Evolutionary conservation across 64 coral and sea anemone genomes (phyloP).

Genomic region (Montipora foliosa): DNA sequence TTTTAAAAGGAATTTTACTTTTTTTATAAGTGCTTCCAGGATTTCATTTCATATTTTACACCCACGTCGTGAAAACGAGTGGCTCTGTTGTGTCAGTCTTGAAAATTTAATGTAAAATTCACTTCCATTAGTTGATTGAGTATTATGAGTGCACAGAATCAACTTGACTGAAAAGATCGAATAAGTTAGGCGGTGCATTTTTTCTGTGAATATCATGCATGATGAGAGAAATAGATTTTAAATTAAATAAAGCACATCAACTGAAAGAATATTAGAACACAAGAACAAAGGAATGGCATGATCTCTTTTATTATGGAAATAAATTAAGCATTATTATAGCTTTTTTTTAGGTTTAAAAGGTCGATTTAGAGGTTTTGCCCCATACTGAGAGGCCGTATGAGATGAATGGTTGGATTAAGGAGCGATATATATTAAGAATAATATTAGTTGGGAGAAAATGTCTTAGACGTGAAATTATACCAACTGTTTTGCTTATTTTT

Average conservation of each 20-base stretch:
- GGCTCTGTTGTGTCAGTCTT: neutral
- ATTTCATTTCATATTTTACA: neutral
- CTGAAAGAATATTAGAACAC: neutral
- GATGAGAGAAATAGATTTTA: neutral
- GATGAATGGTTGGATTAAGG: neutral
- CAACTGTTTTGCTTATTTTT: neutral
- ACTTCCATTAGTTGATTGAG: neutral
- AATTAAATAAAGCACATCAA: neutral
- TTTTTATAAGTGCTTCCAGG: neutral
- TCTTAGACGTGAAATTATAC: neutral
- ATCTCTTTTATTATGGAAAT: neutral
- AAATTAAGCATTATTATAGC: neutral
- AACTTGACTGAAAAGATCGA: neutral
- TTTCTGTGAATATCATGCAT: neutral
- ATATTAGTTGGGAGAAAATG: neutral
- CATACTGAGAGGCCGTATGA: neutral
- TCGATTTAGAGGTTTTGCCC: neutral
- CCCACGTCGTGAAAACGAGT: neutral
- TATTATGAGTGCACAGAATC: neutral
- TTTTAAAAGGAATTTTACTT: neutral
- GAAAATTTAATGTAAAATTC: neutral
- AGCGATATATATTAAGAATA: neutral
- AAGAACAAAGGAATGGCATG: neutral
- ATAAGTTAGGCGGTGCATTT: neutral
- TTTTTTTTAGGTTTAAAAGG: neutral